A percentile compares a stretch with the other conserved stretches of the same genome.
Conservation (phyloP, 2,888 invertebrate species). For the Limnephilus rhombicus region DNA sequence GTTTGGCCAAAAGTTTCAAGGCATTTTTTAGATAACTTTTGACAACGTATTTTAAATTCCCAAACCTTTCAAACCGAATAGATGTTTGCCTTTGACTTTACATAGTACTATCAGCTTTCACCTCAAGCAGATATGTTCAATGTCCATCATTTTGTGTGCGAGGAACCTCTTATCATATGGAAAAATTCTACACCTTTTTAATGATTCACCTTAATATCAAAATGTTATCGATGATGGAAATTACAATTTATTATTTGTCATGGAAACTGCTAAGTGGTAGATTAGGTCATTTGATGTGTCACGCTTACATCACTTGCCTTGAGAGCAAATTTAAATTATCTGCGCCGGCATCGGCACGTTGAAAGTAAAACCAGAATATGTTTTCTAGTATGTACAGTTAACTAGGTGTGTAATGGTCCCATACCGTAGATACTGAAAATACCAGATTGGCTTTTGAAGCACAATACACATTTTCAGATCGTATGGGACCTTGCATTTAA, state of each 20-base stretch:
- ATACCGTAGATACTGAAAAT: neutral
- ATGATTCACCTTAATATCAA: neutral
- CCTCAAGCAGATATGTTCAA: no score
- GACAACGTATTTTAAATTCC: no score
- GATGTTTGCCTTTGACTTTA: neutral
- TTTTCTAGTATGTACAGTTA: neutral
- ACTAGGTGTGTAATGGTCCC: neutral
- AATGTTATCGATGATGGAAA: neutral
- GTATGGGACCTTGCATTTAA: neutral
- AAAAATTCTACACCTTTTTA: neutral
- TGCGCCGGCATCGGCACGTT: neutral
- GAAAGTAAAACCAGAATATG: neutral
- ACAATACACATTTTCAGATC: neutral
- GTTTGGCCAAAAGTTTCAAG: no score
- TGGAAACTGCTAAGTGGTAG: neutral
- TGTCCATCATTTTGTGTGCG: no score
- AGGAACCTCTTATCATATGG: neutral
- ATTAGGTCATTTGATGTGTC: slow-evolving; percentile 8
- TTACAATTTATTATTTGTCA: neutral
- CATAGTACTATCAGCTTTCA: neutral
- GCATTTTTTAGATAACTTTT: no score
- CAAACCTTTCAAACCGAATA: no score
- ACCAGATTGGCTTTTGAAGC: neutral
- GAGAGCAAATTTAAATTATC: slow-evolving; percentile 8
- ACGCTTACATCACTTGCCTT: slow-evolving; percentile 27